Evolutionary conservation across 2,797 vertebrate species (phyloP).

Genomic region (Enteromius trimaculatus): DNA sequence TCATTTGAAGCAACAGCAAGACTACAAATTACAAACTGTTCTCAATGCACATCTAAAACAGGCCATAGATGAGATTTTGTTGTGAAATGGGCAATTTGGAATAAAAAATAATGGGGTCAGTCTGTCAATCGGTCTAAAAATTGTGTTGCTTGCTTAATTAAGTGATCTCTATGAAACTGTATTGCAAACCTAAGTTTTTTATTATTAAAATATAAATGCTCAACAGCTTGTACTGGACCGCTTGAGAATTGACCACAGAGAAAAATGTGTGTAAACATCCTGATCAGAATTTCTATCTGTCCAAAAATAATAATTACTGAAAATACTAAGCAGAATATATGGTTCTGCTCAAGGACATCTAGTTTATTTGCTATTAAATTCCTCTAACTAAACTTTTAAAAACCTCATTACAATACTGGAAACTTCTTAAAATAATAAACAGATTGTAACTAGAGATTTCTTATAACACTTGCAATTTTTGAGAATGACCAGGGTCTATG

Average conservation of each 20-base stretch:
- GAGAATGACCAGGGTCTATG: background rate
- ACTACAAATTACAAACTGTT: constrained; percentile 65
- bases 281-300: background rate
- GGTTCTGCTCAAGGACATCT: constrained; percentile 1
- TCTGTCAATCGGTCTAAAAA: background rate
- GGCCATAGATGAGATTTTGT: background rate
- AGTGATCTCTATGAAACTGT: background rate
- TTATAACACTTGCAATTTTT: background rate
- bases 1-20: constrained; percentile 57
- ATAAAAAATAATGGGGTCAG: background rate
- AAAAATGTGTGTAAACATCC: constrained; percentile 8
- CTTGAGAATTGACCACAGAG: background rate
- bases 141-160: background rate
- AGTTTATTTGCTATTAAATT: background rate
- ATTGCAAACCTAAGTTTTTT: background rate
- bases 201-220: background rate
- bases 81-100: background rate
- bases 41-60: constrained; percentile 23
- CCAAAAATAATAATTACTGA: background rate
- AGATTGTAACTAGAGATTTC: background rate
- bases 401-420: background rate
- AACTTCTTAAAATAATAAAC: background rate
- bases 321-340: background rate
- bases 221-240: background rate
- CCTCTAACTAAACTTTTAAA: background rate